phyloP scores from a whole-genome alignment of 2,113 vertebrate genomes.

The Glaucidium brasilianum region DNA sequence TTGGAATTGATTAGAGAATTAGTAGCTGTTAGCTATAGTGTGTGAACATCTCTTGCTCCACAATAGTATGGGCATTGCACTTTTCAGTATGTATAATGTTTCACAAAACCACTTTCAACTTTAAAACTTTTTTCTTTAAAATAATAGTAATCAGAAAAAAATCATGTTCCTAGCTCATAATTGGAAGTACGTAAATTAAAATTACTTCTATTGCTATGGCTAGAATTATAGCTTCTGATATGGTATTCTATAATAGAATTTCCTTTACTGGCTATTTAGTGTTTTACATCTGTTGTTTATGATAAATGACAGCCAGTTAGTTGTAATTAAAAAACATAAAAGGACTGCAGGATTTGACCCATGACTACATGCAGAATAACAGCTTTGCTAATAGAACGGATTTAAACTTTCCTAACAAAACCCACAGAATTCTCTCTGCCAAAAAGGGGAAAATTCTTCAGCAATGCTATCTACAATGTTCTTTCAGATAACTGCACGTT shows the following conservation, averaged over 20 bases:
- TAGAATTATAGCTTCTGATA: neutral
- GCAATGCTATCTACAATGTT: neutral
- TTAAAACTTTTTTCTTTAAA: neutral
- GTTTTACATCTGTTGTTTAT: conserved; percentile 4
- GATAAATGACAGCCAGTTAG: neutral
- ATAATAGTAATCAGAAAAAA: neutral
- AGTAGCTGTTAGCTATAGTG: neutral
- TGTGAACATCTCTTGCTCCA: neutral
- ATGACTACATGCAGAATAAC: neutral
- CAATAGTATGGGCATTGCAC: neutral
- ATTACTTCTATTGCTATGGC: neutral
- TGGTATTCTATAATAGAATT: neutral
- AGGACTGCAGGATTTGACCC: neutral
- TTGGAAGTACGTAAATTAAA: neutral
- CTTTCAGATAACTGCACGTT: neutral
- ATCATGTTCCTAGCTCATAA: neutral
- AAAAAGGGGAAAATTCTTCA: neutral
- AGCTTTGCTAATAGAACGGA: neutral
- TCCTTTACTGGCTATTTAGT: conserved; percentile 7
- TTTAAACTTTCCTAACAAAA: neutral
- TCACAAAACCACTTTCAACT: neutral
- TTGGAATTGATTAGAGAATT: neutral
- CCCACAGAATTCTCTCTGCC: neutral
- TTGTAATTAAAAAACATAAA: neutral
- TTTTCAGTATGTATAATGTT: neutral